phyloP scores from a whole-genome alignment of 2,797 vertebrate species.

The Chlorospingus flavigularis region DNA sequence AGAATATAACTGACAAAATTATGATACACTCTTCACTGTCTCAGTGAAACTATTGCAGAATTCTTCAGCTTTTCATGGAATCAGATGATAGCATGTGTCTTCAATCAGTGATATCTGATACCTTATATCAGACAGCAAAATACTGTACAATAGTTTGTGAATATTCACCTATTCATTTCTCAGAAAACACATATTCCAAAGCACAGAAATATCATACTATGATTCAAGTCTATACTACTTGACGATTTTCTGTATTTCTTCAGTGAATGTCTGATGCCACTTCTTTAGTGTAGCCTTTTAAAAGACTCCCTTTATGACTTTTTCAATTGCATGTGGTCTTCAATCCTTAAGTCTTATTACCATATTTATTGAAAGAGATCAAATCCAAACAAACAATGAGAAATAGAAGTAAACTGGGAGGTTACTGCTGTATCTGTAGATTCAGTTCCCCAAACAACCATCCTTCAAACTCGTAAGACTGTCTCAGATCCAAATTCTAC shows the following conservation, averaged over 20 bases:
- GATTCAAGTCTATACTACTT: not conserved
- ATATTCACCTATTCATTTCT: not conserved
- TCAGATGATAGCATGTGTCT: not conserved
- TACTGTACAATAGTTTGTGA: not conserved
- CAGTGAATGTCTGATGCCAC: not conserved
- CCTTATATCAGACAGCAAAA: not conserved
- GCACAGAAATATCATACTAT: not conserved
- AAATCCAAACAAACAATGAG: constrained; percentile 58
- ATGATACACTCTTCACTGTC: not conserved
- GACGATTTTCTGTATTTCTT: not conserved
- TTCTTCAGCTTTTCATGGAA: not conserved
- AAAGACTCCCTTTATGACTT: constrained; percentile 22
- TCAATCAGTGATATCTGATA: not conserved
- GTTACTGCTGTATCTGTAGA: constrained; percentile 11
- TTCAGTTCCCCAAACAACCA: not conserved
- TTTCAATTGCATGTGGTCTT: constrained; percentile 35
- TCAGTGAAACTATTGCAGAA: not conserved
- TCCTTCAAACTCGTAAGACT: not conserved
- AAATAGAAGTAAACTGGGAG: constrained; percentile 3
- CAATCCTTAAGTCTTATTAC: constrained; percentile 46
- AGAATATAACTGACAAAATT: not conserved
- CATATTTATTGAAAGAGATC: constrained; percentile 59
- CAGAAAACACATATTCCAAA: not conserved
- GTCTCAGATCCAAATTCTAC: not conserved
- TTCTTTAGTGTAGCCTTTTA: constrained; percentile 26